Percentiles rank a stretch among this genome's conserved stretches.
Evolutionary conservation across 2,113 vertebrate genomes (phyloP).

Genomic region (Seriola dumerili): DNA sequence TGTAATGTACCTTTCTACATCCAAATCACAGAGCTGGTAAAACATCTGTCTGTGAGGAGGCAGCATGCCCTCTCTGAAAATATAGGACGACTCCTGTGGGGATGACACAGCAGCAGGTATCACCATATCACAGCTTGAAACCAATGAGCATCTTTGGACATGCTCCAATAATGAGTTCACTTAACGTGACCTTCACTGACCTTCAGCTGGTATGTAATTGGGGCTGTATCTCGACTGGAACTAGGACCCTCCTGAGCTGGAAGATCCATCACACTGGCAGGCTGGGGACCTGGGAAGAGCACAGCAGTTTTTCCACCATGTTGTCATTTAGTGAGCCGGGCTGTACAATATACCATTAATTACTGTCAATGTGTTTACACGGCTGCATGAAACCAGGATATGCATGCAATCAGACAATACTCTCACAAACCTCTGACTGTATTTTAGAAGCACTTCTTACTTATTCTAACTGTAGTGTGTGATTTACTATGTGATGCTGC

Average conservation of each 20-base stretch:
- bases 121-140: no score
- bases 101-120: background rate
- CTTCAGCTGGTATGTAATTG: conserved; percentile 90
- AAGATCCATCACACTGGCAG: conserved; percentile 89
- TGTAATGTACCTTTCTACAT: conserved; percentile 89
- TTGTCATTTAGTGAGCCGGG: background rate
- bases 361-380: no score
- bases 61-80: conserved; percentile 91
- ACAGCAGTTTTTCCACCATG: background rate
- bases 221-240: conserved; percentile 73
- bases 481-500: no score
- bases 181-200: conserved; percentile 69
- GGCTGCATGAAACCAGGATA: background rate
- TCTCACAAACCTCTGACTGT: no score
- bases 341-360: background rate
- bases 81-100: conserved; percentile 90
- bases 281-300: conserved; percentile 84
- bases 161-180: background rate
- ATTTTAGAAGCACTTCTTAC: background rate
- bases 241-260: conserved; percentile 83
- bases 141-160: background rate
- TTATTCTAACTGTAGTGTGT: background rate
- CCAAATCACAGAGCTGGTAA: conserved; percentile 97
- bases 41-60: conserved; percentile 99
- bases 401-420: no score